phyloP scores from a whole-genome alignment of 2,797 vertebrate species.

The Ctenopoma kingsleyae region DNA sequence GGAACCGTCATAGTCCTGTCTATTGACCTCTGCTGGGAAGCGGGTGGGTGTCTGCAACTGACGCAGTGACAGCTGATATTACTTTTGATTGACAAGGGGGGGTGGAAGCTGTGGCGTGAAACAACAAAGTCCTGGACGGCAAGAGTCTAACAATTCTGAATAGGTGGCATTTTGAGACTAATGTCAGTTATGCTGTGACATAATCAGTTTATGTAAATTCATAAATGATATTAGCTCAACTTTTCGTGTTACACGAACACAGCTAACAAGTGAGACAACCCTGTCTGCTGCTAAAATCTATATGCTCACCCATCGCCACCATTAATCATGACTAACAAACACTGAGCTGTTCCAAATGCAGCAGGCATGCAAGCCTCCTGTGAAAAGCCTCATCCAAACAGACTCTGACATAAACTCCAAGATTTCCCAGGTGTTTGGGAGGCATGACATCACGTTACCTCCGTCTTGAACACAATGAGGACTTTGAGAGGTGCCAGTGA shows the following conservation, averaged over 20 bases:
- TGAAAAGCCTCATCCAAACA: constrained; percentile 69
- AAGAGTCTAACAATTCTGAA: constrained; percentile 2
- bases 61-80: constrained; percentile 46
- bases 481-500: constrained; percentile 74
- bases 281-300: constrained; percentile 23
- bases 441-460: constrained; percentile 76
- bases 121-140: constrained; percentile 29
- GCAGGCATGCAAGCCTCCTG: constrained; percentile 31
- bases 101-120: constrained; percentile 36
- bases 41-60: constrained; percentile 44
- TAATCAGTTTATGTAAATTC: constrained; percentile 19
- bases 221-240: constrained; percentile 22
- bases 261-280: constrained; percentile 28
- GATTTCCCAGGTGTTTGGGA: constrained; percentile 77
- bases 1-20: constrained; percentile 60
- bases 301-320: constrained; percentile 33
- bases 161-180: background rate
- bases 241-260: constrained; percentile 16
- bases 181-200: background rate
- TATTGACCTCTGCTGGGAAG: constrained; percentile 53
- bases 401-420: constrained; percentile 65
- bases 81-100: constrained; percentile 58
- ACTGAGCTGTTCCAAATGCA: constrained; percentile 43
- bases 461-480: constrained; percentile 67
- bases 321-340: constrained; percentile 70